These are phyloP conservation scores for Hippocampus guttulatus DNA, from an alignment of 2,113 vertebrate species.

Conservation along the genomic window DNA sequence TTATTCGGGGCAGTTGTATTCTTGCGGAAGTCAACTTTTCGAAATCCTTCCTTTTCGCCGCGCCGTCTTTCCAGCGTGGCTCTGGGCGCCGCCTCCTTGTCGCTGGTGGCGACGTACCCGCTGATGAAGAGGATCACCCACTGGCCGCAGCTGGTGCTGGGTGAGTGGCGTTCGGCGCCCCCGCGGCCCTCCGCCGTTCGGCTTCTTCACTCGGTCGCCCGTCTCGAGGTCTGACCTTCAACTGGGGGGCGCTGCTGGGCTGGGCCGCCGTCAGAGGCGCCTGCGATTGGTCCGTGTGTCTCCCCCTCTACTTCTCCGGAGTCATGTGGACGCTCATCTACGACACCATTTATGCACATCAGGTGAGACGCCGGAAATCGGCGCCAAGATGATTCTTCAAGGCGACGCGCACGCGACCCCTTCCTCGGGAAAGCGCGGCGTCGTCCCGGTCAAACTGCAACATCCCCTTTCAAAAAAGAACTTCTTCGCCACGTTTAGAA, in stretches of 20 bases:
- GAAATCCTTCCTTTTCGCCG: neutral
- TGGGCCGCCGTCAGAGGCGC: conserved; percentile 87
- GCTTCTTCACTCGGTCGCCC: neutral
- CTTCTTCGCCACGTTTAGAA: too few relatives aligned
- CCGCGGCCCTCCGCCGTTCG: neutral
- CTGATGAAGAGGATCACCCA: conserved; percentile 95
- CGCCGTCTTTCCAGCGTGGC: conserved; percentile 73
- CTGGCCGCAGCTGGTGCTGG: conserved; percentile 89
- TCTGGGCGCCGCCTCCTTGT: conserved; percentile 85
- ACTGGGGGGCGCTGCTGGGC: conserved; percentile 92
- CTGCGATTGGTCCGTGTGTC: conserved; percentile 87
- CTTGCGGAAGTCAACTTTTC: neutral
- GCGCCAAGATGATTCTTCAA: neutral
- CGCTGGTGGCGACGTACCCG: conserved; percentile 85
- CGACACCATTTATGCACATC: conserved; percentile 95
- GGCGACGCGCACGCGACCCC: too few relatives aligned
- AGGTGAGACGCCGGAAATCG: conserved; percentile 69
- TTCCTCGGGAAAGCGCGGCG: neutral
- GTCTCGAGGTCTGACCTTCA: conserved; percentile 84
- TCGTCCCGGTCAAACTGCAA: too few relatives aligned
- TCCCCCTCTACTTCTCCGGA: conserved; percentile 89
- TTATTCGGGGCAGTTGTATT: too few relatives aligned
- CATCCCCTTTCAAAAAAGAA: too few relatives aligned
- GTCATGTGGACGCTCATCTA: conserved; percentile 94
- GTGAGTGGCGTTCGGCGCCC: conserved; percentile 54